Evolutionary conservation across 2,797 vertebrate genomes (phyloP), one percentile per base, ranked within the genome.

Genomic region (Sebastes minor): DNA sequence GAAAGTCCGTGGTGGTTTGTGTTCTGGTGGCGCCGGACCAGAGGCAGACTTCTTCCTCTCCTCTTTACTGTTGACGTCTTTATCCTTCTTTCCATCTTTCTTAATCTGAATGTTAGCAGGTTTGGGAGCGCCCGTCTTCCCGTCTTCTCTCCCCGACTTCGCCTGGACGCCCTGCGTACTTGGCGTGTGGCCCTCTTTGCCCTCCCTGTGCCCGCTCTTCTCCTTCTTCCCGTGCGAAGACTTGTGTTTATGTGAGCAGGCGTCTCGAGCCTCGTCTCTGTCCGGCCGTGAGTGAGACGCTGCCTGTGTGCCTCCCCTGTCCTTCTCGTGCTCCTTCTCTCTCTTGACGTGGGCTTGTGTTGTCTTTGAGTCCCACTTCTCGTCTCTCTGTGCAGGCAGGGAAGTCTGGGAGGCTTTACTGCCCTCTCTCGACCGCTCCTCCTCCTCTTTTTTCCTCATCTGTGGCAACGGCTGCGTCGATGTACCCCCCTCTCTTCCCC

Each of bases 21-120:
- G 93, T 80, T 94, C 94, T 6, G 91, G 89, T 42, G 94, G 93
- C 55, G 92, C 92, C 76, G 95, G 66, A 76, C 92, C 89, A 85
- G 94, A 79, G 69, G 87, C 87, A 23, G 95, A 61, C 75, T 95
- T 93, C 73, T 96, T 96, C 89, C 95, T 96, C 65, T 93, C 93
- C 72, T 95, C 94, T 71, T 92, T 94, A 25, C 82, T 72, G 86
- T 68, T 73, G 38, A 74, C 8, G 4, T 94, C 93, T 76, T 86
- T 91, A 1, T 95, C 94, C 66, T 91, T 93, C 74, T 90, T 94
- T 8, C 53, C 84, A 2, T 95, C 94, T 68, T 92, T 94, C 80
- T 90, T 95, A 28, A 82, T 53, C 74, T 82, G 91, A 74, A 80
- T 23, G 55, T 68, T 84, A 0, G 46, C 32, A 3, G 83, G 79